These are phyloP conservation scores for Philaenus spumarius DNA, from an alignment of 1,140 invertebrate genomes.

Conservation along the genomic window DNA sequence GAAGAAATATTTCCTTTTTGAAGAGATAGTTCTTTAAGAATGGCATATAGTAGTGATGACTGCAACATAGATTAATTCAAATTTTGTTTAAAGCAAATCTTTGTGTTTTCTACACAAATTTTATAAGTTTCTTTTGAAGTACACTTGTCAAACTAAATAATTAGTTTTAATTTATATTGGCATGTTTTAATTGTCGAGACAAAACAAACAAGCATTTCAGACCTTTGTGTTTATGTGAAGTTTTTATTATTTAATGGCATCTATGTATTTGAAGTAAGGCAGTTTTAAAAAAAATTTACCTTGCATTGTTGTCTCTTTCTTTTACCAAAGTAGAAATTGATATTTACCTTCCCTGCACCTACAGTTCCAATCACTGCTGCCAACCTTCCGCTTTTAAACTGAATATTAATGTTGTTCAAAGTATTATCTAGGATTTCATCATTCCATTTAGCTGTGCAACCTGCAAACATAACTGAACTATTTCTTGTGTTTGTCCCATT, in stretches of 20 bases:
- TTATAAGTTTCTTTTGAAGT: too few relatives aligned
- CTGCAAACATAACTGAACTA: neutral
- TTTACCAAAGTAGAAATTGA: too few relatives aligned
- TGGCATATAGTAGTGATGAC: slow-evolving; percentile 65
- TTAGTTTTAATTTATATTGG: too few relatives aligned
- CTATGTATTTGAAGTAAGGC: too few relatives aligned
- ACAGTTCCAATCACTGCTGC: slow-evolving; percentile 11
- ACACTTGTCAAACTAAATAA: too few relatives aligned
- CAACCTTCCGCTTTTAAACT: neutral
- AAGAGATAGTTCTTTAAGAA: slow-evolving; percentile 72
- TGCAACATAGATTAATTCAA: slow-evolving; percentile 11
- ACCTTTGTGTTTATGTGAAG: too few relatives aligned
- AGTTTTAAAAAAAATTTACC: too few relatives aligned
- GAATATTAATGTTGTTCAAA: neutral
- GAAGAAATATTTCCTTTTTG: slow-evolving; percentile 57
- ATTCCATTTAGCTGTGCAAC: slow-evolving; percentile 7
- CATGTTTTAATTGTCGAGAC: too few relatives aligned
- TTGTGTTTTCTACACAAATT: too few relatives aligned
- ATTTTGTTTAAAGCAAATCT: neutral
- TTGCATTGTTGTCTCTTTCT: too few relatives aligned
- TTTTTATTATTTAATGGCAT: too few relatives aligned
- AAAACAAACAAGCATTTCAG: too few relatives aligned
- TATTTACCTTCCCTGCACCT: slow-evolving; percentile 16
- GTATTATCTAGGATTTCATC: slow-evolving; percentile 5
- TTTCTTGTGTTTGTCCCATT: neutral